Conservation (phyloP, 2,888 invertebrate genomes). For the Caenorhabditis drosophilae region DNA sequence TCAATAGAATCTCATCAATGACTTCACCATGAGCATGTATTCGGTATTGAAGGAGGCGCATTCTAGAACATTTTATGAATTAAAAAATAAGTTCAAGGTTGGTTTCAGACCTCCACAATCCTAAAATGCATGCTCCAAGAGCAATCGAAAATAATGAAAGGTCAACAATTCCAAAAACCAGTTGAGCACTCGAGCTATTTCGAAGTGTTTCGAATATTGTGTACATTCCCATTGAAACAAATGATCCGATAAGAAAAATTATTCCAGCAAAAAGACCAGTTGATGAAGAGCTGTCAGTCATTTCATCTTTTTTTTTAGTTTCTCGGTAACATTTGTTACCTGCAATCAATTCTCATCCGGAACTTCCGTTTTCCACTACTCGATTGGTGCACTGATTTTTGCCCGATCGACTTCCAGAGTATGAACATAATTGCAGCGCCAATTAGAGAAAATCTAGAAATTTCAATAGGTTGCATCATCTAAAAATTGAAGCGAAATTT, state of each 20-base stretch:
- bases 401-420: constrained; percentile 64
- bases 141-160: constrained; percentile 60
- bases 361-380: constrained; percentile 50
- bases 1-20: constrained; percentile 64
- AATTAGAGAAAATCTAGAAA: constrained; percentile 57
- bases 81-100: no score
- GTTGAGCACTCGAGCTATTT: constrained; percentile 51
- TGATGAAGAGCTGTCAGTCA: constrained; percentile 64
- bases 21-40: constrained; percentile 61
- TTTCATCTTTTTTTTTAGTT: no score
- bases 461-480: no score
- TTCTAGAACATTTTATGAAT: no score
- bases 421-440: constrained; percentile 68
- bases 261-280: constrained; percentile 65
- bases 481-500: background rate
- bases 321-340: constrained; percentile 27
- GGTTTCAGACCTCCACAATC: constrained; percentile 56
- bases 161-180: constrained; percentile 64
- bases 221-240: constrained; percentile 67
- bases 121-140: constrained; percentile 57
- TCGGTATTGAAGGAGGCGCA: constrained; percentile 62
- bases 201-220: constrained; percentile 55
- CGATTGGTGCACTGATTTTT: constrained; percentile 18
- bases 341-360: constrained; percentile 66
- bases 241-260: constrained; percentile 61